Base-by-base conservation (phyloP, 2,888 invertebrate species). In the Mamestra brassicae region DNA sequence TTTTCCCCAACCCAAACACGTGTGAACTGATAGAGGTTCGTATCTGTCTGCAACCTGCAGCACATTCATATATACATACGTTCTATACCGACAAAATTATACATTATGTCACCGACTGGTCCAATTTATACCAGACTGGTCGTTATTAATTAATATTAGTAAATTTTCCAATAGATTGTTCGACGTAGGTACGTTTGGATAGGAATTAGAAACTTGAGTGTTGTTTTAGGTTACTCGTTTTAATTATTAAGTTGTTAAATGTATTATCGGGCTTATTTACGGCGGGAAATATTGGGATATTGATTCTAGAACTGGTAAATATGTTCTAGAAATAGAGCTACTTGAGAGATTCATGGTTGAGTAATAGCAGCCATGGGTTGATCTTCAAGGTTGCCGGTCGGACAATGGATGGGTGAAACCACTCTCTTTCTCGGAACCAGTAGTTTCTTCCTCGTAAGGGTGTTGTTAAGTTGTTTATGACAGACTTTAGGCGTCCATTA, bases 41-140 rank as follows among this genome's bases (percentile, higher is more conserved):
- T 78, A 78, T 81, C 74, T 76, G 70, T 82, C 72, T 80, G 74
- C 78, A 81, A 81, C 54, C 80, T 83, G 77, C 74, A 70, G 26
- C 17, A 52, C 26, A 26, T 26, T 26, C 13, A 47, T 47, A 52
- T 52, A 26, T 50, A 54, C 55, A 34, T 4, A 52, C 10, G 2
- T 4, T 60, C n/a, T 38, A 58, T 55, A 70, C 50, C 34, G 15
- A 75, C 61, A 52, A 47, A n/a, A 11, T 61, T 66, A 65, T 57
- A n/a, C 65, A 57, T 45, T n/a, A 55, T 71, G 57, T 71, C 62
- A 36, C 17, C 5, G 63, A 79, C 75, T 78, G 36, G 81, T 71
- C 54, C 64, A 66, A 60, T 81, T 71, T 69, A 71, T 69, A 50
- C 45, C 54, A 72, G 64, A 79, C 82, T 64, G 66, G 80, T 80